A percentile compares a stretch with the other conserved stretches of the same genome.
Evolutionary conservation across 2,797 vertebrate species (phyloP).

Genomic region (Anguilla pacifica): DNA sequence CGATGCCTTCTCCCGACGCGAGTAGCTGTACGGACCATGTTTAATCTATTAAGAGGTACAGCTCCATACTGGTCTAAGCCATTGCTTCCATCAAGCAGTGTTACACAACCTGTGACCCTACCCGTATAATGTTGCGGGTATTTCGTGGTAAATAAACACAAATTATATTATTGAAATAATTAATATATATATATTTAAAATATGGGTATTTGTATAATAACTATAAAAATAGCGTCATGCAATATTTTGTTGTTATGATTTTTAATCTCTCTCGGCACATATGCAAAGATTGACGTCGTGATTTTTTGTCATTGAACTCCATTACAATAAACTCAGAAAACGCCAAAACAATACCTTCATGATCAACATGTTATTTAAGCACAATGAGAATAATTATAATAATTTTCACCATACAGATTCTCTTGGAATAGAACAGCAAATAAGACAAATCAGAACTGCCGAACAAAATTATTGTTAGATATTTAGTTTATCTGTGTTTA

Average conservation of each 20-base stretch:
- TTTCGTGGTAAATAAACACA: no score
- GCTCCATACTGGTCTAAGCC: constrained; percentile 22
- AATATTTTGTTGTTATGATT: no score
- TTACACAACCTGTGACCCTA: not conserved
- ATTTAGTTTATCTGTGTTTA: not conserved
- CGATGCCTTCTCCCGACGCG: not conserved
- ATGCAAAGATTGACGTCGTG: no score
- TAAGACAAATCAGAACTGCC: not conserved
- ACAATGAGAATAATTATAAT: not conserved
- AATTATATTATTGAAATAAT: no score
- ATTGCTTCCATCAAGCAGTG: constrained; percentile 25
- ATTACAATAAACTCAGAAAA: not conserved
- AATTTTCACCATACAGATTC: not conserved
- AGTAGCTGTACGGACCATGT: constrained; percentile 14
- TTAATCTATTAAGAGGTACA: constrained; percentile 27
- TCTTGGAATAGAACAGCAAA: not conserved
- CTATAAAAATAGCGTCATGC: no score
- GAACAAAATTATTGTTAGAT: not conserved
- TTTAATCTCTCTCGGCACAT: no score
- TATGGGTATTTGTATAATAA: no score
- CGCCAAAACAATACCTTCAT: not conserved
- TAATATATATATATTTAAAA: no score
- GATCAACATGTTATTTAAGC: not conserved
- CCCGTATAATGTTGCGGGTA: no score
- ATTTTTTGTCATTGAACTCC: not conserved